phyloP scores from a whole-genome alignment of 2,797 vertebrate genomes.

The Loris lydekkerianus region DNA sequence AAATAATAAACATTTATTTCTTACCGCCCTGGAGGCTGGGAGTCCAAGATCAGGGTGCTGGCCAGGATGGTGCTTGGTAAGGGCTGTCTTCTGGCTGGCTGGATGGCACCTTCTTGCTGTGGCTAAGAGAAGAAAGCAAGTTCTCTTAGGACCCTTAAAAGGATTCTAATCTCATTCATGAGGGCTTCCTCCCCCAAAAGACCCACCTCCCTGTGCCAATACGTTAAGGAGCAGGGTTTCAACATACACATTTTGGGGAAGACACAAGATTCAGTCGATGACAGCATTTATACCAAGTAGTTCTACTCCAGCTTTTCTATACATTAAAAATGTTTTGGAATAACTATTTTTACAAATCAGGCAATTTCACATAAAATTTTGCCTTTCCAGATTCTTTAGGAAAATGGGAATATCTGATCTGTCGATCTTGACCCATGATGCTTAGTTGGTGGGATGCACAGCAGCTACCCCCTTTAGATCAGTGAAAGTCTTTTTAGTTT shows the following conservation, averaged over 20 bases:
- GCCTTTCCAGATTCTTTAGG: constrained; percentile 1
- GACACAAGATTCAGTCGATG: not conserved
- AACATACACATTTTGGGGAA: not conserved
- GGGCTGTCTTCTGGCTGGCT: not conserved
- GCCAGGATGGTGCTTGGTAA: not conserved
- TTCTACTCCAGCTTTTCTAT: not conserved
- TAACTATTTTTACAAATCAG: not conserved
- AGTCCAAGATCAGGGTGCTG: not conserved
- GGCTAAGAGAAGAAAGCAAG: not conserved
- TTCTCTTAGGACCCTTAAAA: not conserved
- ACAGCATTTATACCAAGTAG: not conserved
- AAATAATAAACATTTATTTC: not conserved
- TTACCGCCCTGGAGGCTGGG: not conserved
- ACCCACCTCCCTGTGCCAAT: not conserved
- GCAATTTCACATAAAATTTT: not conserved
- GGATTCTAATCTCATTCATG: not conserved
- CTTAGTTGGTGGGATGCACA: not conserved
- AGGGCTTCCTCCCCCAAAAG: not conserved
- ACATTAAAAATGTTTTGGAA: not conserved
- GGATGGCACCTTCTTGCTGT: too few species aligned
- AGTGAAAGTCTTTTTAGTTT: not conserved
- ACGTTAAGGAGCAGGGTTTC: not conserved
- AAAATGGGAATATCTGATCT: not conserved
- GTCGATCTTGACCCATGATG: not conserved
- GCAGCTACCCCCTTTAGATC: not conserved